Evolutionary conservation across 2,888 invertebrate species (phyloP), one percentile per base, ranked within the genome.

Genomic region (Ditylenchus weischeri): DNA sequence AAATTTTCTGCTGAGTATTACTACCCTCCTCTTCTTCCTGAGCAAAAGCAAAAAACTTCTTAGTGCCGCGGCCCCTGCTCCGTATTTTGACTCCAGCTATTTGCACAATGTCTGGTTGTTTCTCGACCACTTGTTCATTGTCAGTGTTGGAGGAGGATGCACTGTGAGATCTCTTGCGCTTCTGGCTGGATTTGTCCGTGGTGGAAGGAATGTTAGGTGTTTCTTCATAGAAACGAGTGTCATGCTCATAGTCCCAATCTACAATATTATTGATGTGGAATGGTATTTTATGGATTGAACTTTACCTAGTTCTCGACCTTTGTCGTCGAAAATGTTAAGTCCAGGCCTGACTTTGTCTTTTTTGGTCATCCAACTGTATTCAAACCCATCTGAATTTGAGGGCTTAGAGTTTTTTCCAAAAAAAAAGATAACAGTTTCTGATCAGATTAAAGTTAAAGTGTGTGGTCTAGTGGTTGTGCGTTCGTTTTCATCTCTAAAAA

Each of bases 181-280:
- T 66, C 29, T 19, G 35, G 47, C 49, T 66, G 10, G 59, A 13
- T 38, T 57, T 57, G 19, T 57, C 3, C 3, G 43, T 8, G 15
- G 43, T 8, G 15, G 43, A 29, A 29, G 29, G 29, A 29, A 29
- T 19, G 7, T 21, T 19, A 5, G 48, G 50, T 51, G 57, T 59
- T 11, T 68, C 62, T 15, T 69, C 64, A 57, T 68, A 75, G 63
- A 75, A 79, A 51, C 81, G 72, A 10, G 79, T 80, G 69, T 81
- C 81, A 57, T 81, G 81, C 58, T 80, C 79, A 64, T 77, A 81
- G 64, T 80, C 78, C 80, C 79, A 80, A n/a, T 60, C 43, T 43
- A 8, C 43, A 43, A 43, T 6, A 13, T 10, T 8, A 15, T 8
- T 43, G 43, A 1, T 10, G 43, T 43, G 43, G 15, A 43, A 43